Evolutionary conservation across 2,797 vertebrate genomes (phyloP).

Genomic region (Tauraco hartlaubi): DNA sequence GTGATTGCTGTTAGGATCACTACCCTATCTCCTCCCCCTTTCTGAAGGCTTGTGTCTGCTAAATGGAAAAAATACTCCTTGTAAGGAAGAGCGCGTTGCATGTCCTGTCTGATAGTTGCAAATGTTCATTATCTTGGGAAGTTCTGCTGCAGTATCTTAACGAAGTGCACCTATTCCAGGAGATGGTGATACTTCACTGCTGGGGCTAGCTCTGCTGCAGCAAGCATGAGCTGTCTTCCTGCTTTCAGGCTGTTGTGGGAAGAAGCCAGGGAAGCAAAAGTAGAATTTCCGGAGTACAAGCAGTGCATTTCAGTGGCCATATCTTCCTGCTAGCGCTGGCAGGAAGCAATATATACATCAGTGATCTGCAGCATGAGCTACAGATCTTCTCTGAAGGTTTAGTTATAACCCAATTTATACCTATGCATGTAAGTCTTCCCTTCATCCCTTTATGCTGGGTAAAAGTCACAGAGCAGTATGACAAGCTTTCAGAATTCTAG

Average conservation of each 20-base stretch:
- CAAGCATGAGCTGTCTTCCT: neutral
- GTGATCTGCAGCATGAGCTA: neutral
- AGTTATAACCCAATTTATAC: neutral
- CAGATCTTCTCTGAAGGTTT: neutral
- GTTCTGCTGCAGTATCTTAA: neutral
- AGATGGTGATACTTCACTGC: neutral
- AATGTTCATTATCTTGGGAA: neutral
- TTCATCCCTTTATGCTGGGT: neutral
- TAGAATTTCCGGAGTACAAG: neutral
- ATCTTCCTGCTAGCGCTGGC: neutral
- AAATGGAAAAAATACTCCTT: neutral
- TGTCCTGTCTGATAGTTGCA: neutral
- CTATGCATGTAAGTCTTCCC: neutral
- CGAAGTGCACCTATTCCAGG: neutral
- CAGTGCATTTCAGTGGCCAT: neutral
- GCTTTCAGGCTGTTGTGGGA: neutral
- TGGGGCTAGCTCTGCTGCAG: neutral
- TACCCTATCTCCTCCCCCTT: neutral
- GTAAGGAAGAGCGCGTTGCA: neutral
- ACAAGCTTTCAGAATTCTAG: neutral
- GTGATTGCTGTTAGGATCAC: neutral
- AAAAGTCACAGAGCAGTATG: neutral
- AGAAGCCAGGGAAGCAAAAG: neutral
- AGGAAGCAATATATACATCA: neutral
- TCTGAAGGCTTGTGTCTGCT: neutral